phyloP scores from a whole-genome alignment of 2,113 vertebrate genomes.

The Pelodiscus sinensis region DNA sequence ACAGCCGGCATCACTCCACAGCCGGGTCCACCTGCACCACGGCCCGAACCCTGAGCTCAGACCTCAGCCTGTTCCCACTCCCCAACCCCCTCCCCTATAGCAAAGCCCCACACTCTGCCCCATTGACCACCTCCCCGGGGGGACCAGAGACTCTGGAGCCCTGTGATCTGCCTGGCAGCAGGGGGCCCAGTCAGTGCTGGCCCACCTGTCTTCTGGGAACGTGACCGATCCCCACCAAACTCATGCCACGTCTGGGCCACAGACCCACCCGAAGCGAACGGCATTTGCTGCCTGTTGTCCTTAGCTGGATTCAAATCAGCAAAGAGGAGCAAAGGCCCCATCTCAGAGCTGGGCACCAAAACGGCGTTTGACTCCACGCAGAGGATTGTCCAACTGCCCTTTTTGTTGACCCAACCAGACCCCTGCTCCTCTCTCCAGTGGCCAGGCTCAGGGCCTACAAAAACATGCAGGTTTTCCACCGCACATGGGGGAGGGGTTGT shows the following conservation, averaged over 20 bases:
- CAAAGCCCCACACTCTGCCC: background rate
- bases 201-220: background rate
- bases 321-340: background rate
- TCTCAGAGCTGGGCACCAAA: background rate
- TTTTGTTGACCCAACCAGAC: background rate
- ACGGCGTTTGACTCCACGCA: background rate
- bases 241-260: background rate
- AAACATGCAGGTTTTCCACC: too few species aligned
- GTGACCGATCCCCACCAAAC: background rate
- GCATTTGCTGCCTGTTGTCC: background rate
- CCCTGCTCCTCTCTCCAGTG: background rate
- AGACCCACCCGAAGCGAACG: rapidly evolving
- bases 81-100: rapidly evolving
- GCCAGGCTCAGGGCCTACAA: too few species aligned
- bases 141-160: rapidly evolving
- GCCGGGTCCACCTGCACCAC: rapidly evolving
- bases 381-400: background rate
- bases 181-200: background rate
- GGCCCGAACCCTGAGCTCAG: too few species aligned
- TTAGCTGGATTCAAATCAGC: background rate
- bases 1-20: too few species aligned
- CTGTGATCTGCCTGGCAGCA: background rate
- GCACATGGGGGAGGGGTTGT: background rate
- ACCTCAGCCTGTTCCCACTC: too few species aligned
- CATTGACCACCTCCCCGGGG: background rate